Base-by-base conservation (phyloP, 2,888 invertebrate genomes). In the Lasioglossum oenotherae region DNA sequence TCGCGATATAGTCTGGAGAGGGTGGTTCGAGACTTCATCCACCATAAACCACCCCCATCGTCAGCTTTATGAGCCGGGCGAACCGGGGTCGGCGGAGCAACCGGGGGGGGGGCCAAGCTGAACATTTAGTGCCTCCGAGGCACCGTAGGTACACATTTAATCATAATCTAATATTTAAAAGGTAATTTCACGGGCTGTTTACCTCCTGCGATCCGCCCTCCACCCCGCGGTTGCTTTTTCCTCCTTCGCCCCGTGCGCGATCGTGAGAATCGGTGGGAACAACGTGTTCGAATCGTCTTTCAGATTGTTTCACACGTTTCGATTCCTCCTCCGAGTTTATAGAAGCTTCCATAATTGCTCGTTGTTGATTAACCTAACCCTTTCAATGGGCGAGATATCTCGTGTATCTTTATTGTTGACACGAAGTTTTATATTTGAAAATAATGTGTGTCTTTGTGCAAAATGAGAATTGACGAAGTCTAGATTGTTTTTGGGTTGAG, bases 151-250 rank as follows among this genome's bases (percentile, higher is more conserved):
- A 94, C 94, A 94, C 94, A 94, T 95, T 95, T 94, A 95, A 95
- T 95, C 94, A 94, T 95, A 95, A 95, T 95, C 94, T 95, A 95
- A 95, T 95, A 95, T 95, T 95, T 95, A 95, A 95, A 94, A 95
- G 94, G 95, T 95, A 95, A 95, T 95, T 95, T 95, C 95, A 95
- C 94, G 95, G 95, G 92, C 93, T 95, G 95, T 95, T 95, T 95
- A 94, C 94, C 89, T 91, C 94, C 87, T 90, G 90, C 92, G 84
- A 89, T 91, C 89, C 91, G 82, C 89, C 92, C 90, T 90, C 86
- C 82, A 82, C 78, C 87, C 84, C 88, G 86, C 77, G 12, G 86
- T 83, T 89, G 38, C 69, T 85, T 74, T 73, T 49, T 35, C 46
- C 10, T 31, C 85, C 87, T 89, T 87, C 80, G 87, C 87, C 78